Conservation (phyloP, 2,797 vertebrate species). For the Gorsachius magnificus region DNA sequence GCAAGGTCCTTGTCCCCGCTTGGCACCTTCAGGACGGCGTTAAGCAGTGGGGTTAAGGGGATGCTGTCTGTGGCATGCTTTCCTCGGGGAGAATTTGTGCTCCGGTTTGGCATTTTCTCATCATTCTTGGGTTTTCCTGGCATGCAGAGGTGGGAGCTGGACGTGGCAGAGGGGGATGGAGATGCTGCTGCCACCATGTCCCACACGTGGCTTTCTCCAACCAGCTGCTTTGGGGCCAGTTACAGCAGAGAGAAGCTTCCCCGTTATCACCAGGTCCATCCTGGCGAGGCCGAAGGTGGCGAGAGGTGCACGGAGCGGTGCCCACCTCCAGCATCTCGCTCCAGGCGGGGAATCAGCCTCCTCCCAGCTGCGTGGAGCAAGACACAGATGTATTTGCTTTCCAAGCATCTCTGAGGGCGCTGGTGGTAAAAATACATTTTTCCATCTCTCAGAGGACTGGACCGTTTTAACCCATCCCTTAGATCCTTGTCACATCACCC, state of each 20-base stretch:
- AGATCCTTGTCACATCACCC: neutral
- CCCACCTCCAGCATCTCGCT: neutral
- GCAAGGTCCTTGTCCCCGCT: neutral
- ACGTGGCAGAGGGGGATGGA: neutral
- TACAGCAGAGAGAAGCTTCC: neutral
- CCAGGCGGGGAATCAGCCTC: neutral
- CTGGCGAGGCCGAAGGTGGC: neutral
- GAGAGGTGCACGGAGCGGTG: neutral
- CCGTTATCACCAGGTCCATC: neutral
- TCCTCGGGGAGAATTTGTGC: neutral
- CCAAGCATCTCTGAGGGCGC: neutral
- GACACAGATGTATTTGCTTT: neutral
- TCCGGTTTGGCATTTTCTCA: neutral
- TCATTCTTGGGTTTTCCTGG: neutral
- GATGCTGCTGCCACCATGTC: rapidly evolving
- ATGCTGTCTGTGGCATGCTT: neutral
- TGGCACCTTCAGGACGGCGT: neutral
- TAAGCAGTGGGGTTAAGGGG: neutral
- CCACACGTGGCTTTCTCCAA: rapidly evolving
- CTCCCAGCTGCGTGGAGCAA: neutral
- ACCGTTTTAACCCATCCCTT: neutral
- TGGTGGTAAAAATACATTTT: neutral
- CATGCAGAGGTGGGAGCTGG: neutral
- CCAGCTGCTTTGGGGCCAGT: neutral
- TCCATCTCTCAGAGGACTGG: neutral